These are phyloP conservation scores for Vimba vimba DNA, from an alignment of 2,113 vertebrate genomes.

Conservation along the genomic window DNA sequence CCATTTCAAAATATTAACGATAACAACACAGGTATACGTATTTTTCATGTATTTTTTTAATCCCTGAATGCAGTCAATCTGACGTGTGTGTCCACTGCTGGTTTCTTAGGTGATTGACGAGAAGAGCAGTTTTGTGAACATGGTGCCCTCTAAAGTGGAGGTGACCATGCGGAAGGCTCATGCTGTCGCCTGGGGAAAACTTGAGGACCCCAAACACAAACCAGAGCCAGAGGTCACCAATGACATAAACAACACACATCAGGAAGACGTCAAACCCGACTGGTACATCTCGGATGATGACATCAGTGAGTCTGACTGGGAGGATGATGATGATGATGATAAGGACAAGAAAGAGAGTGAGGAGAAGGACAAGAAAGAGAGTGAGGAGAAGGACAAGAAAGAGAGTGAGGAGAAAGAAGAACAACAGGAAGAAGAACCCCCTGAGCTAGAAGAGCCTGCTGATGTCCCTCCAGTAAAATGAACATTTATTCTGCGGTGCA, in stretches of 20 bases:
- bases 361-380: neutral
- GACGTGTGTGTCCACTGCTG: neutral
- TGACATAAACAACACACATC: neutral
- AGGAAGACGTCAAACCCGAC: constrained; percentile 3
- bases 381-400: neutral
- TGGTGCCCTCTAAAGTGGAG: constrained; percentile 92
- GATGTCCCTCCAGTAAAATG: constrained; percentile 42
- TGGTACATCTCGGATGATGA: constrained; percentile 80
- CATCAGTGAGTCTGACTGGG: constrained; percentile 81
- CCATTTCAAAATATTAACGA: no score
- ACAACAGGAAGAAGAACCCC: constrained; percentile 51
- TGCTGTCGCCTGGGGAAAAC: constrained; percentile 85
- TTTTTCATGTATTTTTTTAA: no score
- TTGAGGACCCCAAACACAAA: constrained; percentile 82
- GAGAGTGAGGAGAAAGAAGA: constrained; percentile 19
- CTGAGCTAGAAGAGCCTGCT: constrained; percentile 53
- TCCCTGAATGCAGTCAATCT: neutral
- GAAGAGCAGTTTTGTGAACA: constrained; percentile 81
- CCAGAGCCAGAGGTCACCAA: constrained; percentile 57
- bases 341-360: constrained; percentile 12
- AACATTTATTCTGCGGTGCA: neutral
- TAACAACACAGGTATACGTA: no score
- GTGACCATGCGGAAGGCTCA: constrained; percentile 84
- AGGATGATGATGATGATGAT: constrained; percentile 63
- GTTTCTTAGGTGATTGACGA: constrained; percentile 80